Conservation (phyloP, 1,140 invertebrate species). For the Formica selysi region DNA sequence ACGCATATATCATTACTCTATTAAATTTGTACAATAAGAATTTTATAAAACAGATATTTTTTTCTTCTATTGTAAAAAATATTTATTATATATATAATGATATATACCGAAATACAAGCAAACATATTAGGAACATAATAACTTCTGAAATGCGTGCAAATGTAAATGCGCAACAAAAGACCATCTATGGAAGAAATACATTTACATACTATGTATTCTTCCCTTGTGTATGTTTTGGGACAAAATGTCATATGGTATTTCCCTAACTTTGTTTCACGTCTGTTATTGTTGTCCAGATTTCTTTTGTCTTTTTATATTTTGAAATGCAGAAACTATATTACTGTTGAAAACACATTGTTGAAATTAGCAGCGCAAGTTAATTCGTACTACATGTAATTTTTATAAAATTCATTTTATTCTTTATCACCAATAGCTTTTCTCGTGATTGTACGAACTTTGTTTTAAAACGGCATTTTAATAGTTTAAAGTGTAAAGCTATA, state of each 20-base stretch:
- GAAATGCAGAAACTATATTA: background rate
- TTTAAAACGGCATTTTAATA: constrained; percentile 28
- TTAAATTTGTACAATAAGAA: background rate
- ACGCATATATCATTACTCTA: background rate
- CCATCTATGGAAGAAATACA: background rate
- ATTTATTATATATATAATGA: background rate
- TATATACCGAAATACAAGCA: background rate
- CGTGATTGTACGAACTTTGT: background rate
- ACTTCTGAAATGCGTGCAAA: background rate
- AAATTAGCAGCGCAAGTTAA: constrained; percentile 16
- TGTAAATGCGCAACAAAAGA: constrained; percentile 25
- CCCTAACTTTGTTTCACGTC: constrained; percentile 9
- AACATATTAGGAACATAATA: background rate
- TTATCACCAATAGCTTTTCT: background rate
- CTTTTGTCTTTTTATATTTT: background rate
- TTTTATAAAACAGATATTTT: background rate
- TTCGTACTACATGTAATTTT: constrained; percentile 12
- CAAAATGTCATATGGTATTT: constrained; percentile 25
- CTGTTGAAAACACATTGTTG: constrained; percentile 5
- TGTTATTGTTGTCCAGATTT: background rate
- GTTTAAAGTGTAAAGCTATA: constrained; percentile 33
- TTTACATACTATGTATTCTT: constrained; percentile 13
- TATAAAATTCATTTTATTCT: background rate
- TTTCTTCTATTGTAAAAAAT: background rate
- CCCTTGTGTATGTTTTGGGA: constrained; percentile 12